Conservation (phyloP, 2,113 vertebrate species). For the Crotalus helleri region DNA sequence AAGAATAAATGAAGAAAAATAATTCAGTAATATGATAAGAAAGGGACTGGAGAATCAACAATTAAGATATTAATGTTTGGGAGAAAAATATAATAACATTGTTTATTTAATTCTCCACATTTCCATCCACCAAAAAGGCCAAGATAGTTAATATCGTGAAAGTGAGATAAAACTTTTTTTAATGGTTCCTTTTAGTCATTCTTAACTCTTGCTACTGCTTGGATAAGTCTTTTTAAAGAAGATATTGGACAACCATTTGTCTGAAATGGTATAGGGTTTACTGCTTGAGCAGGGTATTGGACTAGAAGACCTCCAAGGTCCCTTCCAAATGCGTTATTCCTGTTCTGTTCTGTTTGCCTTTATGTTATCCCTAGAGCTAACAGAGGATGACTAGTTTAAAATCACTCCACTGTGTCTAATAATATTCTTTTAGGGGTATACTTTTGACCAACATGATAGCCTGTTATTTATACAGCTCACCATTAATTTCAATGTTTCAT, state of each 20-base stretch:
- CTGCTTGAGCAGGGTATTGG: background rate
- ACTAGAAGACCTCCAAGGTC: background rate
- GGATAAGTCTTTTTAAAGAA: background rate
- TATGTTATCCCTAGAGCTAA: background rate
- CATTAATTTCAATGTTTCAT: background rate
- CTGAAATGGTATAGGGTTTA: too few species aligned
- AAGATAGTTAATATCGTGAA: background rate
- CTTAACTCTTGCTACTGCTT: background rate
- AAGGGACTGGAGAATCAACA: background rate
- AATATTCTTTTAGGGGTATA: background rate
- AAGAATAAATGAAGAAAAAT: background rate
- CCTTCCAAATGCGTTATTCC: background rate
- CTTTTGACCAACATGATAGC: background rate
- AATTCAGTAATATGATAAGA: background rate
- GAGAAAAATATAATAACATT: background rate
- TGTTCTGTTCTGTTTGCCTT: background rate
- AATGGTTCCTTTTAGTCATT: background rate
- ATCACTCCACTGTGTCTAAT: background rate
- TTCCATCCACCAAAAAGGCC: background rate
- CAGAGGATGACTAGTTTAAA: background rate
- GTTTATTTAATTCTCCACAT: background rate
- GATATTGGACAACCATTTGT: background rate
- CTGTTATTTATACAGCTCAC: background rate
- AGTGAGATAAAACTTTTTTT: background rate
- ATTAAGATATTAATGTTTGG: background rate